Evolutionary conservation across 1,140 invertebrate genomes (phyloP).

Genomic region (Drosophila subpulchrella): DNA sequence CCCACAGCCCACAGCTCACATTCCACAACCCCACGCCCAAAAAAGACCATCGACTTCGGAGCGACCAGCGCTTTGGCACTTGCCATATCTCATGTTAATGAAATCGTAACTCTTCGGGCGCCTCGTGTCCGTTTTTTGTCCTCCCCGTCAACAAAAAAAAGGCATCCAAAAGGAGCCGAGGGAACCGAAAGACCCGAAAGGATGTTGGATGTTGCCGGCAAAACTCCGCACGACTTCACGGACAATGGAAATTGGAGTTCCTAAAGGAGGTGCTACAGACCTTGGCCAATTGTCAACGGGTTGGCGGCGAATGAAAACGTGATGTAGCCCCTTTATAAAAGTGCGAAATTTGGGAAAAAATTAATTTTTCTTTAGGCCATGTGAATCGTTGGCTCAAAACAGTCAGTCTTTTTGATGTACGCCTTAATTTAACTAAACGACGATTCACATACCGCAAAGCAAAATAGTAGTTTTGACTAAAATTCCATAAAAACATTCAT

Average conservation of each 20-base stretch:
- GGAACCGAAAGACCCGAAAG: conserved; percentile 27
- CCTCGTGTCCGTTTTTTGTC: conserved; percentile 76
- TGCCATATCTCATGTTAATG: conserved; percentile 83
- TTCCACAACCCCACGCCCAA: background rate
- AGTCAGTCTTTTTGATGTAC: no score
- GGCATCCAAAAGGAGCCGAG: conserved; percentile 19
- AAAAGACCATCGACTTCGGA: conserved; percentile 9
- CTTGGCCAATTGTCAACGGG: conserved; percentile 31
- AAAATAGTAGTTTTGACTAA: no score
- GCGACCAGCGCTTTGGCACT: conserved; percentile 52
- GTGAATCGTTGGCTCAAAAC: no score
- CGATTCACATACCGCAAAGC: no score
- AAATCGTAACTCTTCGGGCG: conserved; percentile 80
- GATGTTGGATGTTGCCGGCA: conserved; percentile 41
- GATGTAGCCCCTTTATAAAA: no score
- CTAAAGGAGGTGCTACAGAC: conserved; percentile 19
- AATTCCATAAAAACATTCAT: no score
- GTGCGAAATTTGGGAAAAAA: no score
- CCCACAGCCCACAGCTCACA: background rate
- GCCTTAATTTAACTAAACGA: no score
- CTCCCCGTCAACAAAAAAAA: conserved; percentile 28
- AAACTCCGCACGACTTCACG: conserved; percentile 50
- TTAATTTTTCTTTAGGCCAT: no score
- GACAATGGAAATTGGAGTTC: conserved; percentile 34
- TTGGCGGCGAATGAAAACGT: background rate